A percentile compares a stretch with the other conserved stretches of the same genome.
phyloP scores from a whole-genome alignment of 2,113 vertebrate genomes.

The Anthoscopus minutus region DNA sequence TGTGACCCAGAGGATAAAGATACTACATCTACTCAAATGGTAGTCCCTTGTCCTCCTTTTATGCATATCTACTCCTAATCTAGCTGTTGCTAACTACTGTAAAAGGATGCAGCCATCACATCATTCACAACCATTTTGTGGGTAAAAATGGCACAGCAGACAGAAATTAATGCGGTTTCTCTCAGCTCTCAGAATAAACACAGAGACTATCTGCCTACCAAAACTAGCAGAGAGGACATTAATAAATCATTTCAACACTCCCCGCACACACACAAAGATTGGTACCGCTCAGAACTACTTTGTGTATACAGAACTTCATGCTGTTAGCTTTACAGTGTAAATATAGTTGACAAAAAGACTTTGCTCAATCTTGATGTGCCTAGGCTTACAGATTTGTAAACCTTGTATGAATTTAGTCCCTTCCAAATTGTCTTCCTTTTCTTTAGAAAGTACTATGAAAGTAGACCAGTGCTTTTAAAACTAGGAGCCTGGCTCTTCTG shows the following conservation, averaged over 20 bases:
- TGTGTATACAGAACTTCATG: not conserved
- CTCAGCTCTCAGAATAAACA: not conserved
- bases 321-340: not conserved
- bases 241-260: not conserved
- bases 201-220: not conserved
- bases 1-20: not conserved
- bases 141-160: not conserved
- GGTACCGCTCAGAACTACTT: not conserved
- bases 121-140: not conserved
- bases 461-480: conserved; percentile 24
- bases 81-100: not conserved
- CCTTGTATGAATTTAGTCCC: not conserved
- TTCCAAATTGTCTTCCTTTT: not conserved
- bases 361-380: not conserved
- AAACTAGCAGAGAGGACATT: not conserved
- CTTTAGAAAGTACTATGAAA: not conserved
- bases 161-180: not conserved
- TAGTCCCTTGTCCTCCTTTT: not conserved
- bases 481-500: not conserved
- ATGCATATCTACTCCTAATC: not conserved
- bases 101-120: not conserved
- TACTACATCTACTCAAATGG: not conserved
- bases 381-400: not conserved
- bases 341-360: not conserved
- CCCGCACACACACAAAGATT: not conserved